Base-by-base conservation (phyloP, 2,888 invertebrate species). In the Beris chalybata region DNA sequence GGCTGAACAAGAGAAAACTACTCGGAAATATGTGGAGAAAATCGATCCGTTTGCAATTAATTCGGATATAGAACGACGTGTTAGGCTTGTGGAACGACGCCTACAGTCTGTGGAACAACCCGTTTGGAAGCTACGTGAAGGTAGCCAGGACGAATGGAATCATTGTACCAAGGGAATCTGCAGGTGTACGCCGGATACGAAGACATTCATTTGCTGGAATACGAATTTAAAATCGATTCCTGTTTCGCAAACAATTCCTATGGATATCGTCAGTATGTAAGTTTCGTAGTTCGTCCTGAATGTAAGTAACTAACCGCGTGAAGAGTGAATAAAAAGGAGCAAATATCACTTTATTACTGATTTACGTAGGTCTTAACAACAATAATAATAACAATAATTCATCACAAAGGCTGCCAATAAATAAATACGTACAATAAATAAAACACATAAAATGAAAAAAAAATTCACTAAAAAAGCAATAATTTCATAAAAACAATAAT, bases 101-200 rank as follows among this genome's bases (percentile, higher is more conserved):
- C 75, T 88, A 15, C 78, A 86, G 65, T 85, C 87, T 2, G 82
- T 88, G 65, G 88, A 88, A 75, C 88, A 88, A 74, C 86, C 88
- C 71, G 85, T 86, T 59, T 88, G 88, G 89, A 82, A 81, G 70
- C 77, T 86, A 54, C 81, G 83, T 3, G 79, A 79, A 52, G 80
- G 79, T 38, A 80, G 82, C 52, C 81, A 82, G 57, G 70, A 73
- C 7, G 83, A 84, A 67, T 84, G 86, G 82, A 83, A 86, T 77
- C 81, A 83, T 22, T 89, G 89, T 74, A 82, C 83, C 0, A 83
- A 85, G 70, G 87, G 88, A 0, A 85, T 86, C 0, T 89, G 89
- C 72, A 85, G 85, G 71, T 89, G 89, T 72, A 79, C 83, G 71
- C 85, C 86, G 5, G 88, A 88, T 76, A 87, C 85, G 0, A 85